These are phyloP conservation scores for Diarsia rubi DNA, from an alignment of 2,888 invertebrate genomes.

Conservation along the genomic window DNA sequence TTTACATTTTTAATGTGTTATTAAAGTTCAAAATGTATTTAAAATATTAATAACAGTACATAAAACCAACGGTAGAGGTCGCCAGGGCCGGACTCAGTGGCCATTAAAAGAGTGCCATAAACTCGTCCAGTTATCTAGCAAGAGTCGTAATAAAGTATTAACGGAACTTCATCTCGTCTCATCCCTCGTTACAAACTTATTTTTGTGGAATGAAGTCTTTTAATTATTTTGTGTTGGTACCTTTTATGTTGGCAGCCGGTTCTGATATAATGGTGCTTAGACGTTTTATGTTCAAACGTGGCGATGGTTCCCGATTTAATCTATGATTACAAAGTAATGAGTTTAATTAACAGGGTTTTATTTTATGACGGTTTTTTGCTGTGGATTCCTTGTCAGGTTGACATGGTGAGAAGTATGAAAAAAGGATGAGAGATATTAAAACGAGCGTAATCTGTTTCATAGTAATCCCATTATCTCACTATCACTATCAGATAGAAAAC, in stretches of 20 bases:
- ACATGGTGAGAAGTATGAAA: neutral
- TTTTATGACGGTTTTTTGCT: neutral
- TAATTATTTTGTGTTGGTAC: constrained; percentile 45
- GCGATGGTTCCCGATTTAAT: constrained; percentile 24
- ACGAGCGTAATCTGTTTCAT: neutral
- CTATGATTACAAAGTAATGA: constrained; percentile 33
- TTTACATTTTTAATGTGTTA: constrained; percentile 67
- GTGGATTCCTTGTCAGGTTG: neutral
- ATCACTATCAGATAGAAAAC: neutral
- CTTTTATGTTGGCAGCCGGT: constrained; percentile 17
- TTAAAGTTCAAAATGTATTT: constrained; percentile 70
- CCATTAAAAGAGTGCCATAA: constrained; percentile 85
- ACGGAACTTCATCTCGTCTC: constrained; percentile 69
- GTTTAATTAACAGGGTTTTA: constrained; percentile 17
- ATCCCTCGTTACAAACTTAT: constrained; percentile 64
- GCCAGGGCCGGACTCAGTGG: constrained; percentile 75
- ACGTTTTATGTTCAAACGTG: constrained; percentile 24
- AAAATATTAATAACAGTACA: constrained; percentile 69
- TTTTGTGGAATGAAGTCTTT: constrained; percentile 49
- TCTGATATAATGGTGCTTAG: neutral
- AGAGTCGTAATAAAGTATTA: constrained; percentile 83
- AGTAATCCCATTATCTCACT: neutral
- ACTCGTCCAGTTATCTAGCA: constrained; percentile 80
- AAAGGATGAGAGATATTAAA: neutral
- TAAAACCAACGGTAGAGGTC: constrained; percentile 52